Evolutionary conservation across 1,140 invertebrate species (phyloP).

Genomic region (Caenorhabditis inopinata): DNA sequence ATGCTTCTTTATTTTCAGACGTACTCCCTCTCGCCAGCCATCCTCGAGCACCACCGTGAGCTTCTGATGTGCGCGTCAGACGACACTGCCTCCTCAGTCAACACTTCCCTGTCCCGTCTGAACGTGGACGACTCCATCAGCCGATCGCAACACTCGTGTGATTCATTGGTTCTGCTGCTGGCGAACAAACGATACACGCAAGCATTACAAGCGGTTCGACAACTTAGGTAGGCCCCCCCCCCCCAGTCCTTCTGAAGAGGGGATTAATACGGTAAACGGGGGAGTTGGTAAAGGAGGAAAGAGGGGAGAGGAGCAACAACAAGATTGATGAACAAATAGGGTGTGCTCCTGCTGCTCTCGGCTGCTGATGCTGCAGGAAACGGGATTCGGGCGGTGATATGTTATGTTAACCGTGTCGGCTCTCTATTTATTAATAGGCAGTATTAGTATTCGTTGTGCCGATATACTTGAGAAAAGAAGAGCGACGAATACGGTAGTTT

Average conservation of each 20-base stretch:
- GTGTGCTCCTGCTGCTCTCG: not conserved
- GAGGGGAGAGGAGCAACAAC: not conserved
- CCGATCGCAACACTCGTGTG: slow-evolving; percentile 38
- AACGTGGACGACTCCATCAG: slow-evolving; percentile 34
- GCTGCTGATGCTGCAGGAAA: no score
- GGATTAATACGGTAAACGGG: not conserved
- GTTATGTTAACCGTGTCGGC: not conserved
- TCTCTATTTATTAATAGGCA: not conserved
- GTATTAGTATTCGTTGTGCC: not conserved
- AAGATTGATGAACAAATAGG: not conserved
- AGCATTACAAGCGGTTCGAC: slow-evolving; percentile 54
- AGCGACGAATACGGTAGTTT: not conserved
- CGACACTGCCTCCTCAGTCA: slow-evolving; percentile 30
- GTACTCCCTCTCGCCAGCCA: slow-evolving; percentile 62
- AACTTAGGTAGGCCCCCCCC: slow-evolving; percentile 52
- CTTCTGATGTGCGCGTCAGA: slow-evolving; percentile 49
- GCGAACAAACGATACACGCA: slow-evolving; percentile 63
- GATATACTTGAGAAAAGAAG: not conserved
- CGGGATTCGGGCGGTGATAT: not conserved
- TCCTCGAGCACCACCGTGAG: slow-evolving; percentile 59
- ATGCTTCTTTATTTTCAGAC: slow-evolving; percentile 52
- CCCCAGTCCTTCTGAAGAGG: not conserved
- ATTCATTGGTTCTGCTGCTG: slow-evolving; percentile 59
- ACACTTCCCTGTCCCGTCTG: not conserved
- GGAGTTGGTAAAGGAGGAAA: not conserved